Evolutionary conservation across 2,888 invertebrate genomes (phyloP), one percentile per base, ranked within the genome.

Genomic region (Erebia epiphron): DNA sequence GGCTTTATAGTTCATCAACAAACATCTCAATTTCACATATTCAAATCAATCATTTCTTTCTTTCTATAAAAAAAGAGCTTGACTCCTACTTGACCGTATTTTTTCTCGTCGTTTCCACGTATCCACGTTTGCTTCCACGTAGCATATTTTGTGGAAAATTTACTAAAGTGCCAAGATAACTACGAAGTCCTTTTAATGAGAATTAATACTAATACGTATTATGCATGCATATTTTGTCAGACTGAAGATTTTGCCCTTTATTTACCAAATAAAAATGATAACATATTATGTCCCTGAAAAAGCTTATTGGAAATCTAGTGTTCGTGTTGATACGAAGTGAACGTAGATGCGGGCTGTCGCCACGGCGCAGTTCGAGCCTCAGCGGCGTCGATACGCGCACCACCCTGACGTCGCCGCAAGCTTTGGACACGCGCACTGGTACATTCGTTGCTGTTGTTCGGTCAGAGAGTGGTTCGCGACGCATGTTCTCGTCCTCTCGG

Each of bases 321-420:
- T 89, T 88, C 87, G 85, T 86, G 81, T 87, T 80, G 79, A 82
- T 82, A 77, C 75, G 79, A 76, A 64, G 82, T 88, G 91, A 92
- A 89, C 85, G 76, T 77, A 81, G 88, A 72, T 54, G 83, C 86
- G 82, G 81, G 75, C 71, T 71, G 73, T 72, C 71, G 78, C 82
- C 81, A 83, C 83, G 82, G 82, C 79, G 83, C 79, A 75, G 79
- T 75, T 77, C 79, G 74, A 70, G 72, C 79, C 77, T 83, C 84
- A 82, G 73, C 75, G 78, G 82, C 83, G 86, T 86, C 86, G 85
- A 86, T 86, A 84, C 86, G 88, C 89, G 88, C 90, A 89, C 78
- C 84, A 81, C 79, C 72, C 82, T 86, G 89, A 89, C 85, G 89
- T 87, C 81, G 85, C 75, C 82, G 86, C 85, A 84, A 81, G 83